These are phyloP conservation scores for Drosophila setifemur DNA, from an alignment of 1,140 invertebrate species.

Conservation along the genomic window DNA sequence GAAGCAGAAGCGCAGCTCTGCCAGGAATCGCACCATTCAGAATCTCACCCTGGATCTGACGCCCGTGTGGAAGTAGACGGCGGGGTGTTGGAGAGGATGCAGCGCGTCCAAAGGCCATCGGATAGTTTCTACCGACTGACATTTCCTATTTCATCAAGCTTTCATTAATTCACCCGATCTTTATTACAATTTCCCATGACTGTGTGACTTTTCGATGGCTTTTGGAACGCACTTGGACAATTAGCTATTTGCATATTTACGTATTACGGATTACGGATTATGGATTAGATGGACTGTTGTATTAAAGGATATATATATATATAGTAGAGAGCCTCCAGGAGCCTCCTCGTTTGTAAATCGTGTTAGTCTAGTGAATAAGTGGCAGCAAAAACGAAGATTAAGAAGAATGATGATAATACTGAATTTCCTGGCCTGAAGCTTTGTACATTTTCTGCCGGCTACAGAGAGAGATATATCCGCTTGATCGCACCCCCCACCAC, in stretches of 20 bases:
- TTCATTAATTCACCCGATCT: constrained; percentile 24
- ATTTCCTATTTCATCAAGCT: no score
- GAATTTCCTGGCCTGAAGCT: constrained; percentile 42
- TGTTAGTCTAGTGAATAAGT: constrained; percentile 63
- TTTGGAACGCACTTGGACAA: constrained; percentile 5
- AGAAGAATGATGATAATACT: no score
- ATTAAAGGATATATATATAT: constrained; percentile 21
- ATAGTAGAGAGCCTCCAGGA: constrained; percentile 28
- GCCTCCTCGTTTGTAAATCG: constrained; percentile 56
- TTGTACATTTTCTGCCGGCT: constrained; percentile 58
- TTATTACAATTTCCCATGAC: neutral
- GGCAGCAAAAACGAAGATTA: neutral
- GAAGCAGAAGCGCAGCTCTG: constrained; percentile 89
- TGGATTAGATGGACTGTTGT: constrained; percentile 62
- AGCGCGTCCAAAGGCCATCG: constrained; percentile 18
- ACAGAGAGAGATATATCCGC: constrained; percentile 55
- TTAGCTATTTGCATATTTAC: constrained; percentile 18
- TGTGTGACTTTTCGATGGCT: constrained; percentile 15
- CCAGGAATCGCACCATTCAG: constrained; percentile 90
- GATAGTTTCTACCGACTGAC: constrained; percentile 21
- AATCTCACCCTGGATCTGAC: constrained; percentile 91
- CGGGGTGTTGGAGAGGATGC: neutral
- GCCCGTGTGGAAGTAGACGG: constrained; percentile 87
- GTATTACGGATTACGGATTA: no score
- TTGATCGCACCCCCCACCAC: constrained; percentile 54